A percentile compares a stretch with the other conserved stretches of the same genome.
These are phyloP conservation scores for Cotesia glomerata DNA, from an alignment of 1,140 invertebrate species.

Conservation along the genomic window DNA sequence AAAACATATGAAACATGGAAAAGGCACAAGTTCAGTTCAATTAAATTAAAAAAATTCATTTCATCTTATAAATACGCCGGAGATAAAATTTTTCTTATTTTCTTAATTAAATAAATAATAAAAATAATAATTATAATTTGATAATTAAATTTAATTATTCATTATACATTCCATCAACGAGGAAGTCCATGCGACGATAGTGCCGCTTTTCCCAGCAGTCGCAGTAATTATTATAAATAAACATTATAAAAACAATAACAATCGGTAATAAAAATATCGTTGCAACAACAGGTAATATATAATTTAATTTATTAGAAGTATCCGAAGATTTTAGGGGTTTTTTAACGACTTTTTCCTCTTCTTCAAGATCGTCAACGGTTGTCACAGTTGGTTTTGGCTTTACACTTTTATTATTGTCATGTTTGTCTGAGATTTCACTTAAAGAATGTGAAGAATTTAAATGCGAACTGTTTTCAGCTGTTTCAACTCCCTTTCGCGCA, in stretches of 20 bases:
- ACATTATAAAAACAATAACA: constrained; percentile 67
- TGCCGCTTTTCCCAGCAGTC: constrained; percentile 80
- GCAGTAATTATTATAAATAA: constrained; percentile 69
- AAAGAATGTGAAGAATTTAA: no score
- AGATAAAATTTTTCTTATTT: no score
- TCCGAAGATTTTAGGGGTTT: constrained; percentile 43
- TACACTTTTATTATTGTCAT: no score
- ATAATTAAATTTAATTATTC: constrained; percentile 59
- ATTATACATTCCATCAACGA: constrained; percentile 83
- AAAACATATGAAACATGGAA: no score
- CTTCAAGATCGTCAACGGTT: no score
- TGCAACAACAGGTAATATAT: constrained; percentile 71
- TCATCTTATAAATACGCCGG: no score
- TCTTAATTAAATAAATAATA: not conserved
- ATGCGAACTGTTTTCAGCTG: no score
- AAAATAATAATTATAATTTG: not conserved
- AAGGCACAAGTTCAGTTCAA: no score
- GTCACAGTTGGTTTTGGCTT: no score
- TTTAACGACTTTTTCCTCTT: constrained; percentile 5
- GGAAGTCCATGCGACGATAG: constrained; percentile 79
- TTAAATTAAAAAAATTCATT: no score
- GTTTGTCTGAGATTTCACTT: no score
- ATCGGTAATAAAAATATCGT: constrained; percentile 71
- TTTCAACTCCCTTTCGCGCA: no score
- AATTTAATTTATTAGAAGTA: constrained; percentile 61